phyloP scores from a whole-genome alignment of 2,888 invertebrate genomes.

The Lithosia quadra region DNA sequence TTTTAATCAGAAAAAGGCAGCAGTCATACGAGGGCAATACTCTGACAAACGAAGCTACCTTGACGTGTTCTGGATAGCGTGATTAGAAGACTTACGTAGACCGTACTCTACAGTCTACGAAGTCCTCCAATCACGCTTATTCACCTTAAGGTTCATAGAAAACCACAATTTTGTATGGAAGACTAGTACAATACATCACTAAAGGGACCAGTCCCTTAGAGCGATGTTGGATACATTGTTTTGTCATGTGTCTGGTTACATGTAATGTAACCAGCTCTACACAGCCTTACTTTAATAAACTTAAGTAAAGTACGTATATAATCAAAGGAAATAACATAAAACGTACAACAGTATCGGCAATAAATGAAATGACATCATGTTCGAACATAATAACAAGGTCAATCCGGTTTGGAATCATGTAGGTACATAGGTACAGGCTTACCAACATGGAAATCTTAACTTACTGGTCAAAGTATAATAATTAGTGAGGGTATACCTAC shows the following conservation, averaged over 20 bases:
- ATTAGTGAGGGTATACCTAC: background rate
- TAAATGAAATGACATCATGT: slow-evolving; percentile 8
- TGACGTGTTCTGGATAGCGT: no score
- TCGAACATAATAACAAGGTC: background rate
- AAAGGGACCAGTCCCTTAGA: no score
- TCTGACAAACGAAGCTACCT: no score
- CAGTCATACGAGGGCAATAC: no score
- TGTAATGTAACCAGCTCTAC: no score
- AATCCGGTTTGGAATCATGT: background rate
- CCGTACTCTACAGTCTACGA: no score
- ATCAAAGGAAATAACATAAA: background rate
- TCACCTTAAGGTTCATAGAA: no score
- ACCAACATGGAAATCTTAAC: background rate
- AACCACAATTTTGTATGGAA: no score
- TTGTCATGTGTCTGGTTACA: background rate
- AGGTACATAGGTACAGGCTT: background rate
- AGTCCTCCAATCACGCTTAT: no score
- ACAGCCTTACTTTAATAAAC: background rate
- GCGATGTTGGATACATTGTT: background rate
- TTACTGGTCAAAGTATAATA: background rate
- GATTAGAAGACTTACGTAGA: no score
- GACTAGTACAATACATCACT: no score
- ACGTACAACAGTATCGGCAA: background rate
- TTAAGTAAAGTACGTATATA: background rate
- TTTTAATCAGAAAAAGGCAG: no score